A percentile compares a stretch with the other conserved stretches of the same genome.
These are phyloP conservation scores for Xyrauchen texanus DNA, from an alignment of 2,113 vertebrate genomes.

Conservation along the genomic window DNA sequence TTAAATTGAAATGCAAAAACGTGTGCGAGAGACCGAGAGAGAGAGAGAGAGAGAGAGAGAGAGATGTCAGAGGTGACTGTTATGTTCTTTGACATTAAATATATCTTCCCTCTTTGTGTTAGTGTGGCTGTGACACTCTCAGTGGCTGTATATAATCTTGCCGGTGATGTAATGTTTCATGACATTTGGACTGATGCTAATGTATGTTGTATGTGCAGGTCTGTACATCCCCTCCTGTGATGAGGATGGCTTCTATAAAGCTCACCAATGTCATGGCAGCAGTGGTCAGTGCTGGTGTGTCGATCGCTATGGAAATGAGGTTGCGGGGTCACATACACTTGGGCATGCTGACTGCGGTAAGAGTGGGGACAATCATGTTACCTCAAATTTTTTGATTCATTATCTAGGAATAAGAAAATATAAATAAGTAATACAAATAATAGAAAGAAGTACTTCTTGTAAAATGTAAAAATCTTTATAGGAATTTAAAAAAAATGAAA, in stretches of 20 bases:
- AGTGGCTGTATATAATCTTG: background rate
- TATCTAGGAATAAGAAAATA: too few species aligned
- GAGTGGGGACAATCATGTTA: conserved; percentile 40
- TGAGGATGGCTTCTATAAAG: conserved; percentile 91
- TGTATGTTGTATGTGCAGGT: conserved; percentile 68
- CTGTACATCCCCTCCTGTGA: conserved; percentile 90
- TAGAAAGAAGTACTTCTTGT: too few species aligned
- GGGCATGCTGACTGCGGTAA: conserved; percentile 87
- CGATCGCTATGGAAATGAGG: conserved; percentile 93
- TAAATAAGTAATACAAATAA: too few species aligned
- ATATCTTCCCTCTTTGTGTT: conserved; percentile 7
- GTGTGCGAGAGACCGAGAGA: background rate
- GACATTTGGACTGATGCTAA: background rate
- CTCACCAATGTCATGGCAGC: conserved; percentile 89
- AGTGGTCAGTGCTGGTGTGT: conserved; percentile 95
- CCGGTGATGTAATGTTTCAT: conserved; percentile 3
- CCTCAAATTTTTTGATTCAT: background rate
- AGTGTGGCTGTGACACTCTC: background rate
- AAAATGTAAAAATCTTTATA: too few species aligned
- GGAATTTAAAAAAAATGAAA: too few species aligned
- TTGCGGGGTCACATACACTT: conserved; percentile 82
- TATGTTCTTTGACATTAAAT: conserved; percentile 13
- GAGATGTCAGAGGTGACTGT: conserved; percentile 7
- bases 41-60: too few species aligned
- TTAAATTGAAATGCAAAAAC: conserved; percentile 18